Evolutionary conservation across 2,888 invertebrate species (phyloP).

Genomic region (Candidula unifasciata): DNA sequence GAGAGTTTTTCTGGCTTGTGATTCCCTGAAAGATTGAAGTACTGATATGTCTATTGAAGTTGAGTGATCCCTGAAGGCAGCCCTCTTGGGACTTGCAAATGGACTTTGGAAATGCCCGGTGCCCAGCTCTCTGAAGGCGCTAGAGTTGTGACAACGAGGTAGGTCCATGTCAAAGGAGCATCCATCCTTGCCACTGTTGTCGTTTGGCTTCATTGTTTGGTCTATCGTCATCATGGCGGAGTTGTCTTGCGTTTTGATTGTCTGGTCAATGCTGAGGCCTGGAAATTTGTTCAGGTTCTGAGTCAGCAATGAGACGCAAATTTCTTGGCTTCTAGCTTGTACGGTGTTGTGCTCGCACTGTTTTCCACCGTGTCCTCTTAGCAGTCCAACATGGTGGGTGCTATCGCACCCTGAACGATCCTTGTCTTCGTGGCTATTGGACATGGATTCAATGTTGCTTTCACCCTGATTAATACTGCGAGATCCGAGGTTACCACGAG

Average conservation of each 20-base stretch:
- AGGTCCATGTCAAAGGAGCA: not conserved
- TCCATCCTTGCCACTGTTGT: not conserved
- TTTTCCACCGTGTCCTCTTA: no score
- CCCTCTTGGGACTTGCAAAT: no score
- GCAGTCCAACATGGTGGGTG: not conserved
- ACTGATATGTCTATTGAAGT: no score
- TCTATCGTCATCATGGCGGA: no score
- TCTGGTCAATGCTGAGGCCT: not conserved
- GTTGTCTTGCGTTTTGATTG: not conserved
- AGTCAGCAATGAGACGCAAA: not conserved
- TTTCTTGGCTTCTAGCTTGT: not conserved
- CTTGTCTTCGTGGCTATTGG: not conserved
- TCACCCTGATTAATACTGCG: not conserved
- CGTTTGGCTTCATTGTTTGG: no score
- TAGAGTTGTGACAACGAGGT: no score
- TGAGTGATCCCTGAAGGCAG: no score
- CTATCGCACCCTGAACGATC: not conserved
- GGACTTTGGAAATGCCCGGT: no score
- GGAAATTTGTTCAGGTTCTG: slow-evolving; percentile 7
- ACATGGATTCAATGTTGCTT: not conserved
- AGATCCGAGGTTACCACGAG: not conserved
- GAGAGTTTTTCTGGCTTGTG: not conserved
- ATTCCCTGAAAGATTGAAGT: not conserved
- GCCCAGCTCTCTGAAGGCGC: no score
- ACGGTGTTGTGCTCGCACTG: no score